Evolutionary conservation across 2,797 vertebrate genomes (phyloP), one percentile per base, ranked within the genome.

Genomic region (Danio albolineatus): DNA sequence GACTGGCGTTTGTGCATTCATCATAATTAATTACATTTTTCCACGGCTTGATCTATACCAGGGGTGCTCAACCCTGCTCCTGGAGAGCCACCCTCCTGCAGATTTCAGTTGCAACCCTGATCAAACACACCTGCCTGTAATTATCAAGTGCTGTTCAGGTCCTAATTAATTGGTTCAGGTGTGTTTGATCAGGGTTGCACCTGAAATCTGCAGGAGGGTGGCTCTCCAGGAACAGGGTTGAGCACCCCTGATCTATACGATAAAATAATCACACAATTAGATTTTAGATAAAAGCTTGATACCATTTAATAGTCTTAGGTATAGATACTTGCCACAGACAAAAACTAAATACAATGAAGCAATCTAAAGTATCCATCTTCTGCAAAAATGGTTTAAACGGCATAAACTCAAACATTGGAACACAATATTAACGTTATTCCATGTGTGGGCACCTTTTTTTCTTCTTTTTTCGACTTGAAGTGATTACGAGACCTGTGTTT

Each of bases 401-500:
- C 62, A 76, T 56, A 56, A 66, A 57, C 39, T 46, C 5, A 76
- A 66, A 36, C n/a, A 57, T 56, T 57, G 21, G 41, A 10, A 13
- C 10, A 44, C n/a, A n/a, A n/a, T n/a, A n/a, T n/a, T n/a, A n/a
- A n/a, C 6, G 19, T 41, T 59, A 3, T 38, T 17, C 53, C 21
- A 57, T n/a, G n/a, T n/a, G n/a, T n/a, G n/a, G n/a, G 21, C 10
- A 14, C 17, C 62, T 6, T 12, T 14, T 19, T 4, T 16, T 7
- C 2, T 5, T 10, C 46, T 46, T 46, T 46, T 1, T 46, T 51
- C 51, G 4, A 10, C 14, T 19, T 51, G 8, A 38, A 19, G 38
- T 17, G 49, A 71, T 14, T 39, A 7, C 46, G 36, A 81, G 59
- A 43, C 21, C 49, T 60, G 28, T 43, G 53, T 82, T 56, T 73